Percentiles rank a stretch among this genome's conserved stretches.
Evolutionary conservation across 2,888 invertebrate genomes (phyloP).

Genomic region (Ischnus inquisitorius): DNA sequence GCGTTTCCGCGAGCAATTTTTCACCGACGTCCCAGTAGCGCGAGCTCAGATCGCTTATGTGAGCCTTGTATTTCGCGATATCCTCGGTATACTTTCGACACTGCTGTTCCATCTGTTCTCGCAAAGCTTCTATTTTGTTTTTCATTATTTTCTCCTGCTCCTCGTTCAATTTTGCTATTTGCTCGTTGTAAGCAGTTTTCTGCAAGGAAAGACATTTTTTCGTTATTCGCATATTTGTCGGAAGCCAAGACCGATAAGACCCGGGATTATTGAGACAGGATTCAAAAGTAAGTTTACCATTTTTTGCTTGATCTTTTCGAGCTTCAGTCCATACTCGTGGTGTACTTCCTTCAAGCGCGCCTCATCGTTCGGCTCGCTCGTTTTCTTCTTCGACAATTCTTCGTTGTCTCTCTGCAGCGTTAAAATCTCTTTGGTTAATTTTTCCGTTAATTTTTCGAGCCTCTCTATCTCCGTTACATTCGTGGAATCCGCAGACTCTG

Average conservation of each 20-base stretch:
- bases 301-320: constrained; percentile 92
- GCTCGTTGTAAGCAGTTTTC: constrained; percentile 88
- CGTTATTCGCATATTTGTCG: background rate
- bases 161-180: constrained; percentile 87
- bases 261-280: constrained; percentile 71
- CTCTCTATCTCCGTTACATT: constrained; percentile 64
- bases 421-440: constrained; percentile 74
- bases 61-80: constrained; percentile 86
- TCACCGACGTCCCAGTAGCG: constrained; percentile 89
- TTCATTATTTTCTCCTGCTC: constrained; percentile 86
- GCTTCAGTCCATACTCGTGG: constrained; percentile 90
- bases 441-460: constrained; percentile 67
- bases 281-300: constrained; percentile 89
- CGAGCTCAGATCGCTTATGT: constrained; percentile 86
- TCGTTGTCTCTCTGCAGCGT: constrained; percentile 58
- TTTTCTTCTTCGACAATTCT: constrained; percentile 75
- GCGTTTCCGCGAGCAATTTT: constrained; percentile 87
- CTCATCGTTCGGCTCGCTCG: constrained; percentile 76
- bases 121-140: constrained; percentile 85
- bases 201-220: constrained; percentile 54
- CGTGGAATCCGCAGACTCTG: constrained; percentile 27
- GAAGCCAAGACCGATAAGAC: background rate
- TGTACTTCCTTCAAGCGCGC: constrained; percentile 86
- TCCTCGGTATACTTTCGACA: constrained; percentile 82
- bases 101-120: constrained; percentile 80